Conservation (phyloP, 1,140 invertebrate species). For the Eriocheir sinensis region DNA sequence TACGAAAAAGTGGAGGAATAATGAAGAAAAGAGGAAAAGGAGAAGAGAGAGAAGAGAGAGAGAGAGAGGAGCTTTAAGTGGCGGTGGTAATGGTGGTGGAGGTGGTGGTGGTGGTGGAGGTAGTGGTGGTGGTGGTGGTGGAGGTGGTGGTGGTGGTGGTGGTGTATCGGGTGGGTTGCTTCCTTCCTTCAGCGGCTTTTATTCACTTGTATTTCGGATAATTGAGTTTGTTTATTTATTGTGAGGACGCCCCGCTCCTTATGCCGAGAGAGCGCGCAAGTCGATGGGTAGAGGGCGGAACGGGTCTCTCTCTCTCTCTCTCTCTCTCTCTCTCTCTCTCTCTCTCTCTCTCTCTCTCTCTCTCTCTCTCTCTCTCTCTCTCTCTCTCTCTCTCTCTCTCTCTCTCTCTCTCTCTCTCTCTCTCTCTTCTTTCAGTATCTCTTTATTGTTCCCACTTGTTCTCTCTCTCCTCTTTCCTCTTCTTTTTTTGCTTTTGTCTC, state of each 20-base stretch:
- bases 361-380: conserved; percentile 52
- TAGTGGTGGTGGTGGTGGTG: not conserved
- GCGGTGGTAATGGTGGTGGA: not conserved
- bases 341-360: conserved; percentile 26
- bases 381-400: conserved; percentile 43
- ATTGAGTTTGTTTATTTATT: no score
- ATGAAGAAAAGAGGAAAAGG: no score
- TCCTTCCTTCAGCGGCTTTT: no score
- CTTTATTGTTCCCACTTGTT: not conserved
- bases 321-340: not conserved
- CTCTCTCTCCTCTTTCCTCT: no score
- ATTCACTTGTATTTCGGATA: no score
- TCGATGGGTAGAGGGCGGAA: no score
- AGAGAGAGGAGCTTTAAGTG: not conserved
- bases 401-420: conserved; percentile 41
- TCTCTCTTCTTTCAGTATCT: not conserved
- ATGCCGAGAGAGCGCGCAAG: no score
- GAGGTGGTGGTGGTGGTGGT: not conserved
- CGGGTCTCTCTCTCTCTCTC: no score
- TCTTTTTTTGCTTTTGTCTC: no score
- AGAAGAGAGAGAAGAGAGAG: no score
- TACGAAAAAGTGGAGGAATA: not conserved
- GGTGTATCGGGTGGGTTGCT: no score
- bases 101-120: not conserved
- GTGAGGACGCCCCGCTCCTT: no score